A percentile compares a stretch with the other conserved stretches of the same genome.
These are phyloP conservation scores for Hydractinia echinata DNA, from an alignment of 30 jellyfish, hydroid and myxozoan genomes.

Conservation along the genomic window DNA sequence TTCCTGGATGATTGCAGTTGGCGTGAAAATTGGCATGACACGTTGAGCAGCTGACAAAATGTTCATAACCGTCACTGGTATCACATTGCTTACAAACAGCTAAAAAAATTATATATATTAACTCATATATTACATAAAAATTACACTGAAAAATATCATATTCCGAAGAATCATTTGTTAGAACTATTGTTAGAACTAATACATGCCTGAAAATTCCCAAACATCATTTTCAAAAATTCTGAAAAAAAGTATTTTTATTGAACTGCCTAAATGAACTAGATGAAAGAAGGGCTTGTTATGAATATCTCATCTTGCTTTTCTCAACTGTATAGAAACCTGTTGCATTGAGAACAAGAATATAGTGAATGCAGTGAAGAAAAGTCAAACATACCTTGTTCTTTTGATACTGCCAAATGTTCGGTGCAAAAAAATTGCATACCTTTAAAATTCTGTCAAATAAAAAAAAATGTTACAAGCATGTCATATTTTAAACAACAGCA, in stretches of 20 bases:
- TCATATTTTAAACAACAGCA: too few relatives aligned
- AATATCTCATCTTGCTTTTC: too few relatives aligned
- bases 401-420: background rate
- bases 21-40: constrained; percentile 16
- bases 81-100: constrained; percentile 23
- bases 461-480: background rate
- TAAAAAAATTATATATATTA: background rate
- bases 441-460: constrained; percentile 14
- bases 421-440: constrained; percentile 20
- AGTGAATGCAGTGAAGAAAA: background rate
- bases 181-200: too few relatives aligned
- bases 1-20: constrained; percentile 14
- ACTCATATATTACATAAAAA: background rate
- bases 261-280: too few relatives aligned
- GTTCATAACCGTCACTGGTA: background rate
- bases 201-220: too few relatives aligned
- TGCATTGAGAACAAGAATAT: background rate
- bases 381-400: constrained; percentile 22
- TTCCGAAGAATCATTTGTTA: too few relatives aligned
- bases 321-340: background rate
- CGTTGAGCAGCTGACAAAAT: constrained; percentile 19
- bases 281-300: too few relatives aligned
- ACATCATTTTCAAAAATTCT: too few relatives aligned
- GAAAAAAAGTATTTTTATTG: too few relatives aligned
- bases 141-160: too few relatives aligned